Evolutionary conservation across 2,113 vertebrate genomes (phyloP), one percentile per base, ranked within the genome.

Genomic region (Nothoprocta pentlandii): DNA sequence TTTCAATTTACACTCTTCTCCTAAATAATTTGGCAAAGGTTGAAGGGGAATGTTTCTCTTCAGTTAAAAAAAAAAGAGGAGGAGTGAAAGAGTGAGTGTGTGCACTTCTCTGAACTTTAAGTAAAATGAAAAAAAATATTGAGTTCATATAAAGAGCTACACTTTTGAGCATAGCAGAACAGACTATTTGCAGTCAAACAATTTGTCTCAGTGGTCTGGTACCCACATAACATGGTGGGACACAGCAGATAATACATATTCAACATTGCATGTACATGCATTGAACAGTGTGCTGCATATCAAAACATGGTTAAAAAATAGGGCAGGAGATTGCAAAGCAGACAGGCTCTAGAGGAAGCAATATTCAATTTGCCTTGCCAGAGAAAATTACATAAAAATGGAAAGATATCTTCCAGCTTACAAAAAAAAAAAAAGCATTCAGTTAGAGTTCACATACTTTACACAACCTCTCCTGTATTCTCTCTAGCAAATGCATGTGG

Each of bases 1-100:
- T 95, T 97, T 97, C 95, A 97, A 97, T 98, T 97, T 97, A 97
- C 90, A 97, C 92, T 96, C 89, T 96, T 95, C 96, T 97, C 74
- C 91, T 92, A 96, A 96, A 96, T 94, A 95, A 96, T 96, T 62
- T 97, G 93, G 89, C 91, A 96, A 95, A 94, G 63, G 85, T 85
- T 96, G 93, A 86, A 95, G 77, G 16, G 70, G 86, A 96, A 93
- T 90, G 85, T 92, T 95, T 97, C 88, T 95, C 58, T 93, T 93
- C n/a, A 30, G 14, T 76, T 61, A 39, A 89, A 96, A 96, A 46
- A 15, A 46, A 20, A 34, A 34, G 34, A 34, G 47, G 47, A 49
- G 10, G 47, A 21, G 47, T 19, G 47, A 49, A 49, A 49, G 47
- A 22, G 47, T 49, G 20, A 49, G 47, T 20, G 22, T 21, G 20